These are phyloP conservation scores for Eucidaris tribuloides DNA, from an alignment of 35 echinoderm and acorn worm species.

Conservation along the genomic window DNA sequence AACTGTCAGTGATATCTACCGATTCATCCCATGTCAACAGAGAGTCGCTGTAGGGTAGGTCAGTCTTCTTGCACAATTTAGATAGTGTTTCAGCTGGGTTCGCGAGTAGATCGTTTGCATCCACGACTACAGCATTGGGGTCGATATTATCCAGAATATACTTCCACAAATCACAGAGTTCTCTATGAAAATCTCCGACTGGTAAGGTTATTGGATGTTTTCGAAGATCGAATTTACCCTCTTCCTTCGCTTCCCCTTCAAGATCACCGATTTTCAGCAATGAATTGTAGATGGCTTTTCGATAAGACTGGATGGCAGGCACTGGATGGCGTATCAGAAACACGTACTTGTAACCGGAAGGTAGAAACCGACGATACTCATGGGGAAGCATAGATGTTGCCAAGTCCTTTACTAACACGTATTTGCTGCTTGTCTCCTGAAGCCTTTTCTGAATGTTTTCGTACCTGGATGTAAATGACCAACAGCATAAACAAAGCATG, in stretches of 20 bases:
- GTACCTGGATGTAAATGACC: too few species aligned
- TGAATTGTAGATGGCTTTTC: neutral
- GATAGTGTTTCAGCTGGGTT: conserved; percentile 32
- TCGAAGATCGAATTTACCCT: neutral
- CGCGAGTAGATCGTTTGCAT: conserved; percentile 47
- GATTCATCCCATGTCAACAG: conserved; percentile 40
- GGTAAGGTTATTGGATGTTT: neutral
- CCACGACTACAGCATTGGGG: too few species aligned
- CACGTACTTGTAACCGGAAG: conserved; percentile 31
- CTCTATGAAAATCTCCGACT: neutral
- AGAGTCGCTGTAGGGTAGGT: conserved; percentile 25
- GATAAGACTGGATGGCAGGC: conserved; percentile 32
- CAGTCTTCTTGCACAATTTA: conserved; percentile 18
- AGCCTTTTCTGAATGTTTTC: too few species aligned
- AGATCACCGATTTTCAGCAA: neutral
- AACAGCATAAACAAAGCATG: too few species aligned
- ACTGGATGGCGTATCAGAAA: conserved; percentile 53
- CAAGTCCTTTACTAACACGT: conserved; percentile 9
- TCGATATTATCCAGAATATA: too few species aligned
- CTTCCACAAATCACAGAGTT: conserved; percentile 13
- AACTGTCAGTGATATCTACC: neutral
- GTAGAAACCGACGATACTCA: conserved; percentile 23
- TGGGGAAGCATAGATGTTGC: neutral
- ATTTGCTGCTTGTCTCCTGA: too few species aligned
- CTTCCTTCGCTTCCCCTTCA: neutral